Conservation (phyloP, 2,113 vertebrate genomes). For the Blennius ocellaris region DNA sequence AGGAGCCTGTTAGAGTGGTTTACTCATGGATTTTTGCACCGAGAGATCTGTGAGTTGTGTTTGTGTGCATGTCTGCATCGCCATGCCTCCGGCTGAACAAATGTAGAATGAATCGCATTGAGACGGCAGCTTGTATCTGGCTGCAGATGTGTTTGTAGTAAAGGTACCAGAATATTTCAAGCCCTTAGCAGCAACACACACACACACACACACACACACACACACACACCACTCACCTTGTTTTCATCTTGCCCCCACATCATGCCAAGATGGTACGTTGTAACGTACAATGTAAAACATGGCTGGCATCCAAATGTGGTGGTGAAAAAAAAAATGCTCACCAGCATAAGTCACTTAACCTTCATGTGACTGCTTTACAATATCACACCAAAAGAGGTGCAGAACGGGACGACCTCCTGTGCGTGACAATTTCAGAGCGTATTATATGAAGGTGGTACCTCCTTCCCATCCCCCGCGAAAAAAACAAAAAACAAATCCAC, state of each 20-base stretch:
- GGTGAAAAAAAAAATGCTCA: constrained; percentile 33
- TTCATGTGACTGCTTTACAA: constrained; percentile 25
- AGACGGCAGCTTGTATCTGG: constrained; percentile 44
- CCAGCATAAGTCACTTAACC: constrained; percentile 16
- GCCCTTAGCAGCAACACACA: constrained; percentile 16
- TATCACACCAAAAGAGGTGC: constrained; percentile 18
- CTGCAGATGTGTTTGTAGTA: constrained; percentile 53
- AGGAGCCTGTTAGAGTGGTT: constrained; percentile 46
- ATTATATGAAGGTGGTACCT: too few species aligned
- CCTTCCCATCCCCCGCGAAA: background rate
- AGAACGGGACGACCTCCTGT: background rate
- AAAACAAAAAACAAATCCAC: too few species aligned
- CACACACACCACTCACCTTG: constrained; percentile 12
- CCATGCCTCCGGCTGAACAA: constrained; percentile 46
- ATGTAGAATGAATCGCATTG: constrained; percentile 39
- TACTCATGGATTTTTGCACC: constrained; percentile 55
- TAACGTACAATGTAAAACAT: constrained; percentile 43
- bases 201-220: constrained; percentile 10
- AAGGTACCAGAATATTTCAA: constrained; percentile 43
- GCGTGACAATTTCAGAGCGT: background rate
- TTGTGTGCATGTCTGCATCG: constrained; percentile 23
- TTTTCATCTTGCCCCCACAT: constrained; percentile 39
- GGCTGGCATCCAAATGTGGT: constrained; percentile 22
- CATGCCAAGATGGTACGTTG: constrained; percentile 6
- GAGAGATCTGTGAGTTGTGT: constrained; percentile 39